Evolutionary conservation across 1,140 invertebrate species (phyloP), one percentile per base, ranked within the genome.

Genomic region (Drosophila sp.): DNA sequence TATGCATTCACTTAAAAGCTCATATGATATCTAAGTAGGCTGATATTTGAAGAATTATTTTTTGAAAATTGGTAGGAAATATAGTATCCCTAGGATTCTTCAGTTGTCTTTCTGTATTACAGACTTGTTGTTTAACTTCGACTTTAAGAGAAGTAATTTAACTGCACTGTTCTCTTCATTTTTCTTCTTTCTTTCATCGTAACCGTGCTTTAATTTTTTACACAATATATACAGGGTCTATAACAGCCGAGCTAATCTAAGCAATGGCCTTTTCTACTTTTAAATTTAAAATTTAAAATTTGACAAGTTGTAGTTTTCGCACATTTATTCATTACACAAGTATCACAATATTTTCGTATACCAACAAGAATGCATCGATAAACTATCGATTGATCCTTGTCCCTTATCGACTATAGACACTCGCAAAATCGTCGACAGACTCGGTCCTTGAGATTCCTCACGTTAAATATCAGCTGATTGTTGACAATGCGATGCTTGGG

Each of bases 371-470:
- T 14, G 43, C 21, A 18, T 9, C 18, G 9, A 38, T 11, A 34
- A 7, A 5, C 7, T 34, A 7, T 3, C 13, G 11, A 13, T 34
- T n/a, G n/a, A 18, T 38, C 9, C 4, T 36, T 9, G 11, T 38
- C 34, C 34, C 8, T 53, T 8, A 14, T 53, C 7, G n/a, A 11
- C 29, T 59, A 59, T 1, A 61, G 32, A 27, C 43, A 50, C 32
- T 61, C 58, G 16, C 58, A 61, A 2, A 61, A 13, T 9, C 58
- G 43, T 4, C n/a, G 11, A 25, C 45, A 48, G 9, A 61, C 34
- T 11, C 58, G 58, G 27, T 38, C n/a, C 45, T 25, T 61, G 2
- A 61, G 32, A 46, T 59, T 29, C 43, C 7, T 48, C 6, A 36
- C 16, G 48, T 48, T 59, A 32, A 59, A 53, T 14, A 36, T n/a